Evolutionary conservation across 2,797 vertebrate species (phyloP), one percentile per base, ranked within the genome.

Genomic region (Thunnus albacares): DNA sequence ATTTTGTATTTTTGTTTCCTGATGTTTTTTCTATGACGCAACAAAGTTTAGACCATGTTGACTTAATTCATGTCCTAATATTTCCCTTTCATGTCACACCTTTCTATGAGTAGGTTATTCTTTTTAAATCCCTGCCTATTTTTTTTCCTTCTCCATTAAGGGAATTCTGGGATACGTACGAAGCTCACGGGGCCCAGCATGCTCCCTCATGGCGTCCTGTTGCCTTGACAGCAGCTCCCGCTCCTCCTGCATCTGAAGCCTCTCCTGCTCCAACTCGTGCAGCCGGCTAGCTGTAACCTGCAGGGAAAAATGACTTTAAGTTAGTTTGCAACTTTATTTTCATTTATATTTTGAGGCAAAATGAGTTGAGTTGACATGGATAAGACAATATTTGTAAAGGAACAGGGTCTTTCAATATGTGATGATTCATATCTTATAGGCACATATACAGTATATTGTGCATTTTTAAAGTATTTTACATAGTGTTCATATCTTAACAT

Each of bases 261-360:
- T 94, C 76, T 99, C 98, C 89, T 96, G 96, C 83, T 99, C 98
- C 87, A 99, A 90, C 84, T 99, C 97, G 56, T 96, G 96, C 80
- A 99, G 96, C 65, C 96, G 97, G 88, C 94, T 97, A 92, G 94
- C 87, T 77, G 97, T 97, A 86, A 96, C 94, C 94, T 95, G 81
- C 1, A 47, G 2, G 10, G 35, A 70, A 24, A 60, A 69, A 78
- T 7, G 5, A 73, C 20, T 49, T 13, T 41, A 8, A 66, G 7
- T 55, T 15, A 28, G 13, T 56, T 28, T 26, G 24, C 13, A 24
- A 26, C n/a, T 55, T 6, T 56, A 56, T 56, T 56, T 15, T 15
- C 5, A 26, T 56, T 14, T 15, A 28, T 56, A 56, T 5, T 13
- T 56, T 15, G 5, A 56, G 2, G 6, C 12, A 24, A 4, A 53